Conservation (phyloP, 2,797 vertebrate species). For the Gallinago nigripennis region DNA sequence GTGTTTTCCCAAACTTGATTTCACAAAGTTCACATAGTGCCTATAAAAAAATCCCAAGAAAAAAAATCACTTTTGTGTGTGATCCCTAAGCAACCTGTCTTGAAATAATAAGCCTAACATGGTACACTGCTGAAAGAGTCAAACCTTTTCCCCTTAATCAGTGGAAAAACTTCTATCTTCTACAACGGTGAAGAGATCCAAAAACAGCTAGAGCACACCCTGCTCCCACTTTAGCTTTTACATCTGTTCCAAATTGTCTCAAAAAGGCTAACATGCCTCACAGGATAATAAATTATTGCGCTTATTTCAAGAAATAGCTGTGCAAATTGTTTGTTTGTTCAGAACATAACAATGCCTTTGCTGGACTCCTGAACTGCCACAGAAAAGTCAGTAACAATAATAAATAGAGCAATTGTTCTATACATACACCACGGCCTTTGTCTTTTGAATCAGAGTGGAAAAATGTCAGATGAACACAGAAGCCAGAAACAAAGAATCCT, state of each 20-base stretch:
- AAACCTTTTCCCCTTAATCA: background rate
- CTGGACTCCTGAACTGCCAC: background rate
- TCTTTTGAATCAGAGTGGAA: slow-evolving; percentile 54
- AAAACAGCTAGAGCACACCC: background rate
- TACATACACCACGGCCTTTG: slow-evolving; percentile 56
- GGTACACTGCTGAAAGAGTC: background rate
- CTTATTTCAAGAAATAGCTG: background rate
- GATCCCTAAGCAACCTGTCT: background rate
- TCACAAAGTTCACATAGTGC: slow-evolving; percentile 97
- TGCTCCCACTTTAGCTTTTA: background rate
- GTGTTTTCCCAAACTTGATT: slow-evolving; percentile 97
- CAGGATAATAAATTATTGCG: background rate
- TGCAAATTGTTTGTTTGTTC: background rate
- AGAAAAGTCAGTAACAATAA: slow-evolving; percentile 4
- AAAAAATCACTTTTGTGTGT: background rate
- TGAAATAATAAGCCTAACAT: background rate
- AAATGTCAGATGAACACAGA: slow-evolving; percentile 29
- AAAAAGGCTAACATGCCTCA: background rate
- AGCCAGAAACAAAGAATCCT: slow-evolving; percentile 51
- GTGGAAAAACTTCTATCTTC: background rate
- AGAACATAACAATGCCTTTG: slow-evolving; percentile 7
- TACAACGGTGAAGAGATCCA: background rate
- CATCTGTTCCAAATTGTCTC: background rate
- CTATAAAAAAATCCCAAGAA: slow-evolving; percentile 73
- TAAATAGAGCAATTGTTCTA: slow-evolving; percentile 48